Base-by-base conservation (phyloP, 2,888 invertebrate species). In the Phytoseiulus persimilis region DNA sequence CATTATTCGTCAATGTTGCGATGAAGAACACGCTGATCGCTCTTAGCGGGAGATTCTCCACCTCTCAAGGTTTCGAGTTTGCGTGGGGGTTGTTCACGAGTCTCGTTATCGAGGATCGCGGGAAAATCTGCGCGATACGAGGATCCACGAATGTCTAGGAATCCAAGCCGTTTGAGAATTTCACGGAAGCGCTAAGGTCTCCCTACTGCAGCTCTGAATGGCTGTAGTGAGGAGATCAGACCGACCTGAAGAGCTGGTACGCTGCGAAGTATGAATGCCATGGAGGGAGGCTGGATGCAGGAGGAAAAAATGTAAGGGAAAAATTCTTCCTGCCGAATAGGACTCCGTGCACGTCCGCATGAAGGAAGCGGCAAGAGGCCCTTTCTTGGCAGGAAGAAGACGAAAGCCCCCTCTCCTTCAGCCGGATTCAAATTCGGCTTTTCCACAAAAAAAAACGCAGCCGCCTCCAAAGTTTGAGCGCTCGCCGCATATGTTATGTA, bases 281-380 rank as follows among this genome's bases (percentile, higher is more conserved):
- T 65, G 18, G 18, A 65, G 65, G 18, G 18, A 65, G 65, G 65
- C 65, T 28, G 65, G 65, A 14, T 65, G 65, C 2, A 65, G 65
- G 65, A 65, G 65, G 18, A 65, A 65, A 65, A 65, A 65, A 65
- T 65, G 65, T 65, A 65, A 65, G 65, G 65, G 65, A 65, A 65
- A 65, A 65, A 65, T 65, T 65, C 65, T 65, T 28, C 65, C 65
- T 65, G 18, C 28, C 65, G 28, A 65, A 65, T 65, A 65, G 65
- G 65, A 65, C 65, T 65, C 65, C 65, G 65, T 65, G 65, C 65
- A 65, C 65, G 65, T 65, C 65, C 65, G 65, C 65, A 65, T 65
- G 65, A 23, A 65, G 65, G 65, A 65, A 65, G 65, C 65, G 18
- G 65, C 65, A 2, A 65, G 65, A 65, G 65, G 65, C 65, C 18